phyloP scores from a whole-genome alignment of 2,888 invertebrate genomes.

The Spilosoma lubricipeda region DNA sequence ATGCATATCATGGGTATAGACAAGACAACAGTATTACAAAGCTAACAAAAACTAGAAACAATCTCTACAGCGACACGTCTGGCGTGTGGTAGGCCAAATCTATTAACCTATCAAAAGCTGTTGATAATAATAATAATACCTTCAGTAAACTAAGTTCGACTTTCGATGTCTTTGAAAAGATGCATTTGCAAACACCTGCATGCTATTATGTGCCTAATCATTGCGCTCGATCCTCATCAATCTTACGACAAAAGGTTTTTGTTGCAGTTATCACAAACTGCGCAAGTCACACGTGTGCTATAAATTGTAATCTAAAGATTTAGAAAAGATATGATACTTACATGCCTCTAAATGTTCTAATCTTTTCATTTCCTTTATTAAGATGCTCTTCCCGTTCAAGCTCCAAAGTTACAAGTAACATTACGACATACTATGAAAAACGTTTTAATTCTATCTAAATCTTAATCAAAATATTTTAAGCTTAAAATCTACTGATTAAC shows the following conservation, averaged over 20 bases:
- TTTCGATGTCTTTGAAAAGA: background rate
- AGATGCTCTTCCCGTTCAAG: background rate
- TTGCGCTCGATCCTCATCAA: background rate
- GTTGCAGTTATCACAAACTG: background rate
- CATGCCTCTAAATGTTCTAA: background rate
- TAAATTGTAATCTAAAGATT: background rate
- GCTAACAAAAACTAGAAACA: no score
- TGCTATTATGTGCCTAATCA: background rate
- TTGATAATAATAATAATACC: no score
- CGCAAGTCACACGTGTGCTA: background rate
- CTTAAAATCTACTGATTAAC: conserved; percentile 16
- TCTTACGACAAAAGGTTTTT: background rate
- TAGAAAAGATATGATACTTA: background rate
- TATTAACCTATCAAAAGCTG: no score
- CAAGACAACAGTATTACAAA: no score
- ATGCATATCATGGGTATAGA: no score
- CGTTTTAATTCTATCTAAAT: background rate
- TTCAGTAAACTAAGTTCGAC: background rate
- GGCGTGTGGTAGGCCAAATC: no score
- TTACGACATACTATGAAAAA: background rate
- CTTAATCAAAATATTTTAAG: conserved; percentile 4
- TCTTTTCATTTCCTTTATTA: background rate
- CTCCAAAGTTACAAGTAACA: background rate
- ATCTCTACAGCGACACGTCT: no score
- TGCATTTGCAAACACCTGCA: background rate